phyloP scores from a whole-genome alignment of 92 coral and sea anemone genomes.

The Zoanthus sansibaricus region DNA sequence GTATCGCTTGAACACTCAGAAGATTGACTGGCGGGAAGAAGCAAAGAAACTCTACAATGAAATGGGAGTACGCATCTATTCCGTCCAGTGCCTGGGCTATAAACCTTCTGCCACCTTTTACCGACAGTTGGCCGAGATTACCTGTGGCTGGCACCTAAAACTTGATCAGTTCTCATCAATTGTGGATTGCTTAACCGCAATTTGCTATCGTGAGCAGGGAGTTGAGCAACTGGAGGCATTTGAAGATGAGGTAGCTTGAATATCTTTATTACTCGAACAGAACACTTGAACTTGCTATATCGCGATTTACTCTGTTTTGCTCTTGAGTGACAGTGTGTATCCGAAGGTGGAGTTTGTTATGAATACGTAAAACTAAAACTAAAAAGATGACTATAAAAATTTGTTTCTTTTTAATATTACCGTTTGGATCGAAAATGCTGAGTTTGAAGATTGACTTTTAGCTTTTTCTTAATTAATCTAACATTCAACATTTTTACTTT shows the following conservation, averaged over 20 bases:
- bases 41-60: slow-evolving; percentile 93
- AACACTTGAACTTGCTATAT: too few relatives aligned
- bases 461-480: too few relatives aligned
- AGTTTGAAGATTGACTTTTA: too few relatives aligned
- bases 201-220: slow-evolving; percentile 95
- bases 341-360: too few relatives aligned
- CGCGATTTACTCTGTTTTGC: too few relatives aligned
- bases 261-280: slow-evolving; percentile 11
- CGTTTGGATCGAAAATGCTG: too few relatives aligned
- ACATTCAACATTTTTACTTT: too few relatives aligned
- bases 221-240: slow-evolving; percentile 82
- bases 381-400: too few relatives aligned
- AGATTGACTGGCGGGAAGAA: slow-evolving; percentile 93
- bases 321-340: too few relatives aligned
- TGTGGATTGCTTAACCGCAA: slow-evolving; percentile 93
- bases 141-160: slow-evolving; percentile 96
- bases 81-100: slow-evolving; percentile 90
- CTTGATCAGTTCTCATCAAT: slow-evolving; percentile 96
- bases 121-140: slow-evolving; percentile 85
- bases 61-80: slow-evolving; percentile 88
- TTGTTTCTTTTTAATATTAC: too few relatives aligned
- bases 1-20: slow-evolving; percentile 81
- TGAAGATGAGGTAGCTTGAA: slow-evolving; percentile 83
- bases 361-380: too few relatives aligned
- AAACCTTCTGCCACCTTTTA: slow-evolving; percentile 78